Base-by-base conservation (phyloP, 2,888 invertebrate genomes). In the Seira sanloemensis region DNA sequence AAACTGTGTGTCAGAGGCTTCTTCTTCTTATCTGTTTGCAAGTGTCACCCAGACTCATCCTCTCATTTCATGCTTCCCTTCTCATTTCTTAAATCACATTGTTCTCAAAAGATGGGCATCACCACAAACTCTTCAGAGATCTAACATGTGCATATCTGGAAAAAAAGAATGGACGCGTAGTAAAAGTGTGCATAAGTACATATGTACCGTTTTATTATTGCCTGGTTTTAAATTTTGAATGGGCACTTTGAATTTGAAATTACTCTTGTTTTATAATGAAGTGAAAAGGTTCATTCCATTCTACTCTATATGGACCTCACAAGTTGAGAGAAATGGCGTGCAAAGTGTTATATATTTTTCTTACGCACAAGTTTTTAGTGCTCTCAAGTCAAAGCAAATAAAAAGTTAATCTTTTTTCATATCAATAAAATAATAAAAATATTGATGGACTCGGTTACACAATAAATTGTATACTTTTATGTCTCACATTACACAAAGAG, bases 11-110 rank as follows among this genome's bases (percentile, higher is more conserved):
- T n/a, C n/a, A n/a, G n/a, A n/a, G n/a, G n/a, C n/a, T n/a, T n/a
- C n/a, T n/a, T n/a, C n/a, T n/a, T n/a, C 24, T 78, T 37, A 78
- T 84, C 84, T 84, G 27, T 27, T 74, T 27, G 58, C 78, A 78
- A 72, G 83, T 84, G 84, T 84, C 84, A 84, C 69, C 69, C 78
- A 78, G 67, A 78, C 71, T 84, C 84, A 78, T n/a, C 84, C 78
- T 84, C 78, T 84, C 75, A 78, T 84, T 84, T 84, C 78, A 84
- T 84, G 84, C 84, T 65, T 74, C 78, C 84, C 78, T 84, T 78
- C 74, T 78, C 58, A 84, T 84, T 84, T 69, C 65, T 65, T 74
- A 84, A 84, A 84, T 84, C 46, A 84, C 73, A 78, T 83, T 83
- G 73, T 83, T 78, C 72, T 78, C 72, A 19, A 54, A n/a, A n/a